Percentiles rank a stretch among this genome's conserved stretches.
These are phyloP conservation scores for Carcharodon carcharias DNA, from an alignment of 2,797 vertebrate species.

Conservation along the genomic window DNA sequence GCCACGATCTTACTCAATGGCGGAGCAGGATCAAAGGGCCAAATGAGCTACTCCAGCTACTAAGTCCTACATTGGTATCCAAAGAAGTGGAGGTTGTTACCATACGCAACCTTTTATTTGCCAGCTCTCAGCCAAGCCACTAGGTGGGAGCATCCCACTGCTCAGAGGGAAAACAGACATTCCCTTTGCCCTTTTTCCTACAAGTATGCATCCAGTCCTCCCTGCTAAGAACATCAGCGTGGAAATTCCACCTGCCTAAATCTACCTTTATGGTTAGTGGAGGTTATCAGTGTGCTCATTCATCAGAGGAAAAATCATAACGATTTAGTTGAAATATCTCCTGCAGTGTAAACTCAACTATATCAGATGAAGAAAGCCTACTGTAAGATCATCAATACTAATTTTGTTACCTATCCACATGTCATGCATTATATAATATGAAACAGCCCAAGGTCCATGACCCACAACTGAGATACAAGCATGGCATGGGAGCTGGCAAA, in stretches of 20 bases:
- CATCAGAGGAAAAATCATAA: background rate
- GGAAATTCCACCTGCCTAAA: background rate
- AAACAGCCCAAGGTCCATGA: background rate
- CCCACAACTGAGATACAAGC: background rate
- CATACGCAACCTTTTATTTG: background rate
- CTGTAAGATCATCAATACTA: background rate
- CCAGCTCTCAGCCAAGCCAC: background rate
- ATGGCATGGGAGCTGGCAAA: background rate
- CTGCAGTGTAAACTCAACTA: background rate
- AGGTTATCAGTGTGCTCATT: background rate
- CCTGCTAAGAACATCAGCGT: background rate
- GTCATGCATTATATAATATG: background rate
- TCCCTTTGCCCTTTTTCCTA: background rate
- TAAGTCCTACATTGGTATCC: no score
- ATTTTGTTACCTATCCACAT: background rate
- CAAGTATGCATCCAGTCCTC: background rate
- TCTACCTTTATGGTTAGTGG: background rate
- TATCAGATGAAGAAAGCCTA: no score
- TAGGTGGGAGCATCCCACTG: conserved; percentile 14
- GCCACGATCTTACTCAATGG: no score
- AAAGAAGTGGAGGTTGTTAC: background rate
- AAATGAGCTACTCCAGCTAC: no score
- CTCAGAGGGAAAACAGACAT: background rate
- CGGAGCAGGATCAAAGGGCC: no score
- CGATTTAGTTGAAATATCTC: background rate